Evolutionary conservation across 2,113 vertebrate species (phyloP).

Genomic region (Aegotheles bennettii): DNA sequence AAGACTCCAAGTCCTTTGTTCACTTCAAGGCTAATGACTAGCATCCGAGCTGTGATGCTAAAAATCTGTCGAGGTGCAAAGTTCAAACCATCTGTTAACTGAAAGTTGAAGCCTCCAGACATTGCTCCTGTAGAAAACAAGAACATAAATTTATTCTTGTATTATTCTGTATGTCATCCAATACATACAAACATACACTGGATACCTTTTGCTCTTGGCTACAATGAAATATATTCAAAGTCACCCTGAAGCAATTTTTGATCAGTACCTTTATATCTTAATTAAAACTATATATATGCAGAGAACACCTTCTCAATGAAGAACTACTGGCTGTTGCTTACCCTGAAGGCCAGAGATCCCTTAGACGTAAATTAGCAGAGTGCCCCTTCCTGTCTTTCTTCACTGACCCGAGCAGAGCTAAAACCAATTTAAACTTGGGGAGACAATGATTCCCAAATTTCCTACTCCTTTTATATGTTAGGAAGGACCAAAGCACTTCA

Average conservation of each 20-base stretch:
- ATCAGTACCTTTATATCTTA: not conserved
- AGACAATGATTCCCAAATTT: not conserved
- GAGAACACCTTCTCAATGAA: not conserved
- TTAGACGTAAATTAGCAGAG: not conserved
- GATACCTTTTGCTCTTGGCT: not conserved
- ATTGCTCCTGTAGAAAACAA: constrained; percentile 76
- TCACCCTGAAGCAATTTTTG: not conserved
- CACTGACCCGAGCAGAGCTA: not conserved
- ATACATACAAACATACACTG: not conserved
- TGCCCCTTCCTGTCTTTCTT: not conserved
- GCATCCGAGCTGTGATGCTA: constrained; percentile 79
- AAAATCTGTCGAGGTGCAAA: constrained; percentile 86
- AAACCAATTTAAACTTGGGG: not conserved
- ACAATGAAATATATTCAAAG: not conserved
- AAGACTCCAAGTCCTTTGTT: constrained; percentile 82
- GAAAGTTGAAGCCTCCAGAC: constrained; percentile 90
- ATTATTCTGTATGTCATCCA: not conserved
- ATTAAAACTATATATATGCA: not conserved
- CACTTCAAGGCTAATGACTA: constrained; percentile 79
- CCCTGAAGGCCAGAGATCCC: not conserved
- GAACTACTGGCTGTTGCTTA: not conserved
- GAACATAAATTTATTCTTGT: not conserved
- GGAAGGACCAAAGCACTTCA: not conserved
- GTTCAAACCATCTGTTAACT: constrained; percentile 90
- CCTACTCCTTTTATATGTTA: not conserved